These are phyloP conservation scores for Recurvirostra avosetta DNA, from an alignment of 2,113 vertebrate species.

Conservation along the genomic window DNA sequence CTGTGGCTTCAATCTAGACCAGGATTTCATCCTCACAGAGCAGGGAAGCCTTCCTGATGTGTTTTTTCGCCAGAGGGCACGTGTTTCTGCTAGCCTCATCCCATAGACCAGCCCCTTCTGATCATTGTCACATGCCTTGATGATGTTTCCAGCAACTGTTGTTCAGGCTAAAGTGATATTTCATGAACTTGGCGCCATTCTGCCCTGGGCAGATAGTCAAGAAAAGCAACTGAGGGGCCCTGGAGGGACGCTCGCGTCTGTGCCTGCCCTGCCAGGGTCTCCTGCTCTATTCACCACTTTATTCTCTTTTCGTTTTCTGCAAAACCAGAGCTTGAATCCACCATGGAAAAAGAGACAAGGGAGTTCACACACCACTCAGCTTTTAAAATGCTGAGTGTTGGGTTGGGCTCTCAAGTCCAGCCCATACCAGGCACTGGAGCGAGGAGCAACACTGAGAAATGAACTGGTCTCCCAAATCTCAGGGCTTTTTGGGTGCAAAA, in stretches of 20 bases:
- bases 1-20: neutral
- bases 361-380: neutral
- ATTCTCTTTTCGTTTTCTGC: neutral
- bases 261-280: neutral
- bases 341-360: neutral
- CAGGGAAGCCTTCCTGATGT: neutral
- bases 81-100: neutral
- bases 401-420: neutral
- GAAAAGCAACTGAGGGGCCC: slow-evolving; percentile 21
- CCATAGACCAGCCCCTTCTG: neutral
- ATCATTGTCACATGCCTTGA: neutral
- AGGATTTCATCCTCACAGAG: neutral
- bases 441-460: neutral
- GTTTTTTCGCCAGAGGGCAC: fast-evolving
- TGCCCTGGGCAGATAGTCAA: slow-evolving; percentile 21
- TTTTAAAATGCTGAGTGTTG: neutral
- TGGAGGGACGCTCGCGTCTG: neutral
- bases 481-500: neutral
- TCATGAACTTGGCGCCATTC: neutral
- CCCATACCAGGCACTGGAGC: neutral
- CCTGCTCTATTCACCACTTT: fast-evolving
- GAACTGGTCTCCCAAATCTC: neutral
- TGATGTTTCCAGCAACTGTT: slow-evolving; percentile 42
- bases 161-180: slow-evolving; percentile 28
- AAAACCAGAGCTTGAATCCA: neutral